Conservation (phyloP, 2,888 invertebrate genomes). For the Neocrepidodera transversa region DNA sequence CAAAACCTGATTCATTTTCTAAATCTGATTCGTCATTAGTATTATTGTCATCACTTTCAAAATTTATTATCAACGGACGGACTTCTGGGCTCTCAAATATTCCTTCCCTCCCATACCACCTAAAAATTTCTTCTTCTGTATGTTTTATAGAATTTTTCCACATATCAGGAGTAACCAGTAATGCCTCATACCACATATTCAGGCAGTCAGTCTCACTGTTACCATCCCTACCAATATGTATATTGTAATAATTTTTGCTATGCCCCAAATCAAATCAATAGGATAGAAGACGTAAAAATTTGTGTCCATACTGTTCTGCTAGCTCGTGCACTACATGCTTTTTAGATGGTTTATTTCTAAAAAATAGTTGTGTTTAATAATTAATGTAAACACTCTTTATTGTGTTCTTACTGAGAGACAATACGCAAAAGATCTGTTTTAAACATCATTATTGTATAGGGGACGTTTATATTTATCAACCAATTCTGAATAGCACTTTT, state of each 20-base stretch:
- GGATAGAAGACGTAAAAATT: background rate
- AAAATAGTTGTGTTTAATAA: no score
- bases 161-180: slow-evolving; percentile 1
- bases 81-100: background rate
- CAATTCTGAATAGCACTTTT: slow-evolving; percentile 15
- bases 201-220: slow-evolving; percentile 1
- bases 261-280: background rate
- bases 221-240: no score
- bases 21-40: no score
- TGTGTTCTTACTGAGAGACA: background rate
- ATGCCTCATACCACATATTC: slow-evolving; percentile 7
- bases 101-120: background rate
- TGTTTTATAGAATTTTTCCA: background rate
- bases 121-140: background rate
- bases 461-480: slow-evolving; percentile 10
- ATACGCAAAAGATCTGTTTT: slow-evolving; percentile 12
- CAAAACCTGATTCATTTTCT: no score
- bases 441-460: background rate
- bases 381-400: no score
- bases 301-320: no score
- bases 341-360: no score
- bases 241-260: background rate
- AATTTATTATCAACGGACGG: background rate
- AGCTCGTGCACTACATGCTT: no score
- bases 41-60: background rate